Base-by-base conservation (phyloP, 2,888 invertebrate genomes). In the Eupithecia abbreviata region DNA sequence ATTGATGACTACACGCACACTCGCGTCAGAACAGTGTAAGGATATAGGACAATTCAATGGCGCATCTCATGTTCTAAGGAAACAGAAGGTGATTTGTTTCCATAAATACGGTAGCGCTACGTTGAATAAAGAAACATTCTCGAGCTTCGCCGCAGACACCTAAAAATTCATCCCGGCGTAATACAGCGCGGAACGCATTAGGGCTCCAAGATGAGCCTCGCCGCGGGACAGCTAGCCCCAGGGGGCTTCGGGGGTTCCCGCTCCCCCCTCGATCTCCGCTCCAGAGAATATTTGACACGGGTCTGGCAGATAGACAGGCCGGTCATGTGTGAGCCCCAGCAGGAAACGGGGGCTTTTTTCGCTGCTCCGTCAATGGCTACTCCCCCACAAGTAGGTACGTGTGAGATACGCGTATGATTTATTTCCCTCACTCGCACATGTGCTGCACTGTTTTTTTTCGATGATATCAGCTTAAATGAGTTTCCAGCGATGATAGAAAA, bases 221-320 rank as follows among this genome's bases (percentile, higher is more conserved):
- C 95, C 91, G 92, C 95, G 94, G 95, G 95, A 94, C 93, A 90
- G 92, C 92, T 85, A 86, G 92, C 92, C 93, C 94, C 94, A 90
- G 92, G 94, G 93, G 93, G 92, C 90, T 87, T 86, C 89, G 67
- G 74, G 70, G 75, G 74, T 90, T 89, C 87, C 89, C 89, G 90
- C 89, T 85, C 87, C 86, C 91, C 91, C 89, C 93, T 93, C 91
- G 92, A 93, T 90, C 93, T 93, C 92, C 95, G 95, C 95, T 95
- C 92, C 93, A 94, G 94, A 94, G 95, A 93, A 94, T 95, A 95
- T 95, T 95, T 95, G 95, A 95, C 94, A 95, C 93, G 95, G 95
- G 95, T 95, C 94, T 94, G 95, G 95, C 95, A 94, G 95, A 95
- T 94, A 94, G 95, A 95, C 95, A 94, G 93, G 90, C 93, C 94